Percentiles rank a stretch among this genome's conserved stretches.
phyloP scores from a whole-genome alignment of 2,113 vertebrate species.

The Tragulus kanchil region DNA sequence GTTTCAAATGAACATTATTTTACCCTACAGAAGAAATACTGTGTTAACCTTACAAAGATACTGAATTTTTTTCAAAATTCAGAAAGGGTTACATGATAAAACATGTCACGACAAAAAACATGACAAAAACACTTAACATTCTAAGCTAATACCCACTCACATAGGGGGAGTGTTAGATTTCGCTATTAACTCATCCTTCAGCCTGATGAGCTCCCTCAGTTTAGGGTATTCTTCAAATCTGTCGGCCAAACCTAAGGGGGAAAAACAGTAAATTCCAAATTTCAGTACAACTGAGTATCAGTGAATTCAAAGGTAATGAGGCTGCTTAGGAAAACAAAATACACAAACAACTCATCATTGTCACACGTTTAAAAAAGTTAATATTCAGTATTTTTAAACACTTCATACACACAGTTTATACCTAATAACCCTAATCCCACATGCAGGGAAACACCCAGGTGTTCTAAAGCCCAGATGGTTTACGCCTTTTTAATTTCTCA shows the following conservation, averaged over 20 bases:
- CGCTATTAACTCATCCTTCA: slow-evolving; percentile 98
- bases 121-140: background rate
- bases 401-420: background rate
- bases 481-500: background rate
- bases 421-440: background rate
- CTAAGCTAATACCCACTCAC: slow-evolving; percentile 87
- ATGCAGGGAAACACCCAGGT: background rate
- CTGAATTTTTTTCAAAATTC: slow-evolving; percentile 47
- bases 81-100: background rate
- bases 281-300: background rate
- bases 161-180: slow-evolving; percentile 98
- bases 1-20: slow-evolving; percentile 33
- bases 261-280: slow-evolving; percentile 70
- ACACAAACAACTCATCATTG: background rate
- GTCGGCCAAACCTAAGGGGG: slow-evolving; percentile 94
- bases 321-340: slow-evolving; percentile 46
- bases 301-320: background rate
- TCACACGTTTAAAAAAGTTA: background rate
- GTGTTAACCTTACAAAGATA: slow-evolving; percentile 67
- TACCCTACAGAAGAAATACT: slow-evolving; percentile 65
- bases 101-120: no score
- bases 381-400: background rate
- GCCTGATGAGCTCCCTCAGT: slow-evolving; percentile 96
- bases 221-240: slow-evolving; percentile 99
- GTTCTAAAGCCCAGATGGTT: background rate